Evolutionary conservation across 1,140 invertebrate species (phyloP).

Genomic region (Neodiprion pinetum): DNA sequence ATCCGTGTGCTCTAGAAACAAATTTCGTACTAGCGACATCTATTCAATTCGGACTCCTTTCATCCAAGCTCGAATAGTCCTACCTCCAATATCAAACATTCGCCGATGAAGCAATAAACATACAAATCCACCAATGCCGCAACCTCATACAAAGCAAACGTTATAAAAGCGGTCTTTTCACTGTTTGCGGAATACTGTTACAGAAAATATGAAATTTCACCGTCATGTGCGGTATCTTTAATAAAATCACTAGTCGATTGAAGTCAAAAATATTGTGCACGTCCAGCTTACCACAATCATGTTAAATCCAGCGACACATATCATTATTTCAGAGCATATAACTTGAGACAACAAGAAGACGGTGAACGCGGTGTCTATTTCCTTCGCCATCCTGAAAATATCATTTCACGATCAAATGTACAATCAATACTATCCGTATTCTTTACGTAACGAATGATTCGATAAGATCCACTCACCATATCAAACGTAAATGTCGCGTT

Average conservation of each 20-base stretch:
- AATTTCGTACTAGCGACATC: not conserved
- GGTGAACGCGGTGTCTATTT: not conserved
- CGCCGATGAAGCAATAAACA: not conserved
- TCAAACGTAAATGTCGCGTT: too few species aligned
- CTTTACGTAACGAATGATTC: not conserved
- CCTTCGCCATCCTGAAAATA: not conserved
- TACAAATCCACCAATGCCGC: not conserved
- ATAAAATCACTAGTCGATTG: too few species aligned
- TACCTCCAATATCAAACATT: not conserved
- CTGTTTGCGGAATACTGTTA: not conserved
- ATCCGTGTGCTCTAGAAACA: not conserved
- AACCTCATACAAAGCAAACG: not conserved
- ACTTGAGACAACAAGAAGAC: not conserved
- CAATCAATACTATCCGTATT: not conserved
- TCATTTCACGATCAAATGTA: not conserved
- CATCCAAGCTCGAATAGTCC: too few species aligned
- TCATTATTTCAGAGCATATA: not conserved
- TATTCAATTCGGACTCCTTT: not conserved
- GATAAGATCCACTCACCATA: not conserved
- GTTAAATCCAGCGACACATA: not conserved
- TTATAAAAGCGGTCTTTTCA: not conserved
- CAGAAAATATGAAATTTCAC: not conserved
- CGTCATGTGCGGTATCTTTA: too few species aligned
- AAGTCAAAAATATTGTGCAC: not conserved
- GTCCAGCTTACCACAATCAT: slow-evolving; percentile 3